Conservation (phyloP, 64 coral and sea anemone species). For the Pocillopora damicornis region DNA sequence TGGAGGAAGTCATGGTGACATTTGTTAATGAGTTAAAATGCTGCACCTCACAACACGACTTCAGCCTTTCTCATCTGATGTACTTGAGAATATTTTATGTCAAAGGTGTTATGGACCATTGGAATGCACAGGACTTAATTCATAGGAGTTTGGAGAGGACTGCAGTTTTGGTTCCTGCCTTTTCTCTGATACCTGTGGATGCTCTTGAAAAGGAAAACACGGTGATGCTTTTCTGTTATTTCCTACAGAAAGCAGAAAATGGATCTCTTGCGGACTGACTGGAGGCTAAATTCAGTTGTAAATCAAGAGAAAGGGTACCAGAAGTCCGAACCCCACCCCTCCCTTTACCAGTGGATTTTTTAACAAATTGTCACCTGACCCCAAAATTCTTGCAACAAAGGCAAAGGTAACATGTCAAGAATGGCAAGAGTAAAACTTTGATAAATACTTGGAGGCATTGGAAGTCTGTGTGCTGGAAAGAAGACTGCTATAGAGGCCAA, state of each 20-base stretch:
- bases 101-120: conserved; percentile 14
- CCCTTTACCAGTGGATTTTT: no score
- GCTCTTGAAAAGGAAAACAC: conserved; percentile 31
- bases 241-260: not conserved
- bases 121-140: conserved; percentile 21
- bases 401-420: no score
- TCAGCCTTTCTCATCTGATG: conserved; percentile 5
- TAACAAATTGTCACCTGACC: no score
- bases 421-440: no score
- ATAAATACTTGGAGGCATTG: no score
- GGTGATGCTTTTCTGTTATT: conserved; percentile 10
- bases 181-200: conserved; percentile 54
- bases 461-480: no score
- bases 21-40: conserved; percentile 16
- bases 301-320: no score
- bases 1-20: conserved; percentile 27
- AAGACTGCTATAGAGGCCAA: no score
- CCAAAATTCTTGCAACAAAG: no score
- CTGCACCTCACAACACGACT: conserved; percentile 11
- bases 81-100: conserved; percentile 61
- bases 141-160: not conserved
- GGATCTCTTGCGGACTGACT: not conserved
- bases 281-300: not conserved
- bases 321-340: no score
- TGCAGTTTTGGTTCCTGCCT: not conserved